Percentiles rank a stretch among this genome's conserved stretches.
Evolutionary conservation across 2,113 vertebrate species (phyloP).

Genomic region (Herpetotheres cachinnans): DNA sequence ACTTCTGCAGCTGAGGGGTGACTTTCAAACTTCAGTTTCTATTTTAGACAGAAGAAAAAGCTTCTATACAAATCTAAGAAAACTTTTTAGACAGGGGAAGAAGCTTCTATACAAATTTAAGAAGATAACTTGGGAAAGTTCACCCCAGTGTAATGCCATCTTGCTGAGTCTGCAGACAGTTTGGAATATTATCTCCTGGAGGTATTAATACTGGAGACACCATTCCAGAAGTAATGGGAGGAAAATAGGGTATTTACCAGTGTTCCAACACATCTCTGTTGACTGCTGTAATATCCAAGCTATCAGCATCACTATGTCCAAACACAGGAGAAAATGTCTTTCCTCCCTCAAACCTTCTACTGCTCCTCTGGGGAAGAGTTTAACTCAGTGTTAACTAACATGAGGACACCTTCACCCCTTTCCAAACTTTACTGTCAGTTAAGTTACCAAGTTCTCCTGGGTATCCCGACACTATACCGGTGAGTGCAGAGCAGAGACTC

Average conservation of each 20-base stretch:
- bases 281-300: neutral
- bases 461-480: too few relatives aligned
- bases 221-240: neutral
- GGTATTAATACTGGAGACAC: neutral
- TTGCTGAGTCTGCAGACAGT: neutral
- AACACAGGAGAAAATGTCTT: neutral
- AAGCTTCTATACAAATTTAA: neutral
- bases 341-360: neutral
- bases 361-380: neutral
- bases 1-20: neutral
- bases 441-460: neutral
- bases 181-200: neutral
- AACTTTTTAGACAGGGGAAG: neutral
- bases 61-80: neutral
- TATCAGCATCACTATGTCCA: neutral
- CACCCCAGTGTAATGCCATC: neutral
- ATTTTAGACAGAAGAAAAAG: neutral
- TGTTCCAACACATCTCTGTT: neutral
- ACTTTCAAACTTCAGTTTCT: neutral
- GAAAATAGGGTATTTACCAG: neutral
- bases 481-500: neutral
- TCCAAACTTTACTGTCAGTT: neutral
- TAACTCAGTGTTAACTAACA: neutral
- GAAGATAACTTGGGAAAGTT: neutral
- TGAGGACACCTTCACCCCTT: neutral